Percentiles rank a stretch among this genome's conserved stretches.
These are phyloP conservation scores for Candoia aspera DNA, from an alignment of 2,113 vertebrate species.

Conservation along the genomic window DNA sequence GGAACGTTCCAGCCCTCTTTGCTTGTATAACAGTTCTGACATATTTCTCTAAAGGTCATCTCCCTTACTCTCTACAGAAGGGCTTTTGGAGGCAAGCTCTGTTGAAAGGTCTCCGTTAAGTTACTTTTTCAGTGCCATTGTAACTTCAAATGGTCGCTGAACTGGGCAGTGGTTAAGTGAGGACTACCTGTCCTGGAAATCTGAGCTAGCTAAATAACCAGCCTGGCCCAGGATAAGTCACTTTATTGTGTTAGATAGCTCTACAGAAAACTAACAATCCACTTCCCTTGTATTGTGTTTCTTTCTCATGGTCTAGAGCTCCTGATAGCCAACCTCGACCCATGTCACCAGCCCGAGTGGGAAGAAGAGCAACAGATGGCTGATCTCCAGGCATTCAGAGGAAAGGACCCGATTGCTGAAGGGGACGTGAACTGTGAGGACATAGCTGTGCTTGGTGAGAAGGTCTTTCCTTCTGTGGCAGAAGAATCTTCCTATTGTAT, in stretches of 20 bases:
- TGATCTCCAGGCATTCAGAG: neutral
- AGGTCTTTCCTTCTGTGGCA: neutral
- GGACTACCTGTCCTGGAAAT: neutral
- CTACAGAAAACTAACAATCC: neutral
- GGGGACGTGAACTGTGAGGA: neutral
- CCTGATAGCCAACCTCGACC: neutral
- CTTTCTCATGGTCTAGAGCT: neutral
- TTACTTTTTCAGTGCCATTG: neutral
- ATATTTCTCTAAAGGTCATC: too few relatives aligned
- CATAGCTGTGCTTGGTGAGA: neutral
- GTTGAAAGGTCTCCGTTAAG: too few relatives aligned
- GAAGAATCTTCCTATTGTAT: neutral
- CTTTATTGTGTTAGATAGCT: neutral
- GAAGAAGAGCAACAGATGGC: neutral
- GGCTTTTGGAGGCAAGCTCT: too few relatives aligned
- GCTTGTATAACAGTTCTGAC: too few relatives aligned
- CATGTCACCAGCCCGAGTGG: neutral
- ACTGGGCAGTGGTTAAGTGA: neutral
- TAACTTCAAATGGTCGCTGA: neutral
- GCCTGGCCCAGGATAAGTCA: neutral
- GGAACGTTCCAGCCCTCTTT: too few relatives aligned
- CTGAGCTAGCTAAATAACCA: neutral
- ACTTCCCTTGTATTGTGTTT: neutral
- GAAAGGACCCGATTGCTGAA: neutral
- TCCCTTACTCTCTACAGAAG: too few relatives aligned